These are phyloP conservation scores for Tipula vernalis DNA, from an alignment of 2,888 invertebrate species.

Conservation along the genomic window DNA sequence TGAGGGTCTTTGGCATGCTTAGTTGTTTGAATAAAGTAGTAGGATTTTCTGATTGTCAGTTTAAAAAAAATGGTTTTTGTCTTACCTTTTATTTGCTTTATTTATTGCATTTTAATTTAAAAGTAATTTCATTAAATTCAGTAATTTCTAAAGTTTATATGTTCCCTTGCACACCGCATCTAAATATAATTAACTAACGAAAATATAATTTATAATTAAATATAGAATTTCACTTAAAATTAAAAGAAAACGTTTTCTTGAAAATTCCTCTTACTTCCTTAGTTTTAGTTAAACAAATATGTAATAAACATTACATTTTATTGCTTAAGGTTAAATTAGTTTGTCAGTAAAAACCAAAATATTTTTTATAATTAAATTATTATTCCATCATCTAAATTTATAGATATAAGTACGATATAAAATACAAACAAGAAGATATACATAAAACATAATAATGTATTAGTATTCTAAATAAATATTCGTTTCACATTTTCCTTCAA, in stretches of 20 bases:
- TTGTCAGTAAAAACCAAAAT: not conserved
- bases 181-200: not conserved
- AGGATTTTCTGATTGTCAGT: too few species aligned
- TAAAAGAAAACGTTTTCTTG: not conserved
- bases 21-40: too few species aligned
- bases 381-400: not conserved
- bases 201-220: not conserved
- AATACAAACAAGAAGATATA: not conserved
- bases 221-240: not conserved
- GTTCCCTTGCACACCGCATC: not conserved
- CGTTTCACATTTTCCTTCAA: not conserved
- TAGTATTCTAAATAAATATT: not conserved
- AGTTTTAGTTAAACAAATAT: not conserved
- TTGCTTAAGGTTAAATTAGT: not conserved
- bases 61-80: too few species aligned
- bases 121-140: too few species aligned
- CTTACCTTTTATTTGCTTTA: too few species aligned
- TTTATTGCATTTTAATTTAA: too few species aligned
- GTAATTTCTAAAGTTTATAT: too few species aligned
- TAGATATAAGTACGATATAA: not conserved
- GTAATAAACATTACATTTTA: not conserved
- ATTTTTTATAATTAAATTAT: not conserved
- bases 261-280: not conserved
- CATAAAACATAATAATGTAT: too few species aligned
- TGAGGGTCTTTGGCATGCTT: too few species aligned